Evolutionary conservation across 2,888 invertebrate species (phyloP).

Genomic region (Meghimatium bilineatum): DNA sequence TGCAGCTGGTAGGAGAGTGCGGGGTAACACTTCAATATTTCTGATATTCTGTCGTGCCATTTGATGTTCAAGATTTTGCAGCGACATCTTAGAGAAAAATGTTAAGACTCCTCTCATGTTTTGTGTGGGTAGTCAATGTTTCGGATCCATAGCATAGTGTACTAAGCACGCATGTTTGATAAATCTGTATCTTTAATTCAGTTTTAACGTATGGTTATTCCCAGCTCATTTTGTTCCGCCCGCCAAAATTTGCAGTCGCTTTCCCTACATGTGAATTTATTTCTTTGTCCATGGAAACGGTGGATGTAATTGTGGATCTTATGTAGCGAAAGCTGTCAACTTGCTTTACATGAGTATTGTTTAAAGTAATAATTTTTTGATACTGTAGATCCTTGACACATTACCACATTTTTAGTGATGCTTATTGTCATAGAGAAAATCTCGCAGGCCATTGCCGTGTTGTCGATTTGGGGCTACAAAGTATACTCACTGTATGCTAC

Average conservation of each 20-base stretch:
- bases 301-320: neutral
- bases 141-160: neutral
- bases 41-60: no score
- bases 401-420: neutral
- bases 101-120: no score
- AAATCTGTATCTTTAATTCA: neutral
- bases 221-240: neutral
- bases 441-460: neutral
- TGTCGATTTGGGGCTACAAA: neutral
- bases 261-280: neutral
- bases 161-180: neutral
- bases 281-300: neutral
- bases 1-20: no score
- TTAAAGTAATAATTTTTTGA: neutral
- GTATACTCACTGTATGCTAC: neutral
- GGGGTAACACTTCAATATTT: no score
- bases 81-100: no score
- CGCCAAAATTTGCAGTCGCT: neutral
- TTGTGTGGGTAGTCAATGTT: neutral
- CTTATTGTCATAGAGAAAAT: neutral
- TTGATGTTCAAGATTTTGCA: no score
- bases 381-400: neutral
- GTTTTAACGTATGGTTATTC: neutral
- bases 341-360: neutral
- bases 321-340: neutral